Evolutionary conservation across 2,797 vertebrate species (phyloP).

Genomic region (Poeciliopsis infans): DNA sequence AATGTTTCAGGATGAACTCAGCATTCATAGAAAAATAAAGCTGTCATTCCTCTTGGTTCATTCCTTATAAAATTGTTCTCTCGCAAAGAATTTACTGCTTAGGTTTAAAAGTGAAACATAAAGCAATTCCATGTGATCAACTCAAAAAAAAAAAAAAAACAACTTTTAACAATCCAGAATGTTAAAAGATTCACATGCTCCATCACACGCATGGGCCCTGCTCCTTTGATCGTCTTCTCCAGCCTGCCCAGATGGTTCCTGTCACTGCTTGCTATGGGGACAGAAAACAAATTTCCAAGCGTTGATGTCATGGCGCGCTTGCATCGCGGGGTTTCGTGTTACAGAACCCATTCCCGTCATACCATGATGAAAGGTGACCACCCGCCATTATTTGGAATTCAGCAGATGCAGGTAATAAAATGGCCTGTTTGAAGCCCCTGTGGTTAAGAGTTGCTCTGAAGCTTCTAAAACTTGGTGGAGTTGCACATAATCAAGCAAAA

Average conservation of each 20-base stretch:
- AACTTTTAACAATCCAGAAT: conserved; percentile 18
- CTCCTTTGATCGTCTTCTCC: conserved; percentile 41
- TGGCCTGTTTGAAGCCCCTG: conserved; percentile 56
- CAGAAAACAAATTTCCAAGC: conserved; percentile 69
- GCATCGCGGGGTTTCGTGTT: conserved; percentile 65
- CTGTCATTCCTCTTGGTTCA: conserved; percentile 45
- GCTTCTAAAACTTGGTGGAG: conserved; percentile 60
- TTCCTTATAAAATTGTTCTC: conserved; percentile 23
- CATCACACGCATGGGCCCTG: conserved; percentile 8
- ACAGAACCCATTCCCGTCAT: conserved; percentile 75
- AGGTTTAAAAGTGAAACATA: conserved; percentile 41
- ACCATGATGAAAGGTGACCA: conserved; percentile 81
- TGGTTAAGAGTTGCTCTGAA: conserved; percentile 64
- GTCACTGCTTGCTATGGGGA: conserved; percentile 50
- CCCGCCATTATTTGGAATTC: conserved; percentile 79
- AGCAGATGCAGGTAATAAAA: conserved; percentile 80
- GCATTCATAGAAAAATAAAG: conserved; percentile 38
- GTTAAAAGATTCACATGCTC: conserved; percentile 23
- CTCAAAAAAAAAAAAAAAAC: conserved; percentile 4
- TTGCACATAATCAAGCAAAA: conserved; percentile 72
- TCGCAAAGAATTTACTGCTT: conserved; percentile 20
- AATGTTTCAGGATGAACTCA: conserved; percentile 30
- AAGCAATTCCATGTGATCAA: conserved; percentile 12
- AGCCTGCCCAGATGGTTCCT: conserved; percentile 65
- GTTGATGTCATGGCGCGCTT: conserved; percentile 69